Conservation (phyloP, 2,888 invertebrate species). For the Melanostoma mellinum region DNA sequence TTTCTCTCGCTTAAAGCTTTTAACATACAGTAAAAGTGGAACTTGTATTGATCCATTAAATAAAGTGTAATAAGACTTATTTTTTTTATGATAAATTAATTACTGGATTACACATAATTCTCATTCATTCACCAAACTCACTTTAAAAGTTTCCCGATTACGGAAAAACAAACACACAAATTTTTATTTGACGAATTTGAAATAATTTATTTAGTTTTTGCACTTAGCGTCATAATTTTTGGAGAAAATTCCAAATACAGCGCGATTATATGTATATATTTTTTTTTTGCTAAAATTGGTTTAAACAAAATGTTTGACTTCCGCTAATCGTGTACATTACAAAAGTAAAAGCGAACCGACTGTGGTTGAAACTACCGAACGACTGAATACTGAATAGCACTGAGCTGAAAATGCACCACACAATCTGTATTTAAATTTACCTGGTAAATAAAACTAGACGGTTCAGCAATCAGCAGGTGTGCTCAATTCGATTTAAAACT, state of each 20-base stretch:
- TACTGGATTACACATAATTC: conserved; percentile 11
- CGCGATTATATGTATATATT: conserved; percentile 2
- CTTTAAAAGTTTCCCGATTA: conserved; percentile 32
- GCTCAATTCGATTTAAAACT: conserved; percentile 46
- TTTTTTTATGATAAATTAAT: conserved; percentile 42
- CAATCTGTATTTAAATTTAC: not conserved
- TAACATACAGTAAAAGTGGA: conserved; percentile 18
- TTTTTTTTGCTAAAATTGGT: conserved; percentile 35
- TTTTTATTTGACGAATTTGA: too few species aligned
- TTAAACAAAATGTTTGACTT: conserved; percentile 39
- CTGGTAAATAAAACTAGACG: conserved; percentile 17
- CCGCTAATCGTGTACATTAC: conserved; percentile 36
- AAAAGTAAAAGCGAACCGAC: conserved; percentile 50
- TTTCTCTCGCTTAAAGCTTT: conserved; percentile 32
- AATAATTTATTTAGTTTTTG: too few species aligned
- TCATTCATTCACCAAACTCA: conserved; percentile 42
- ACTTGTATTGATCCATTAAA: conserved; percentile 2
- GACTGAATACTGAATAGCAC: conserved; percentile 33
- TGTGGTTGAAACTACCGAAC: conserved; percentile 57
- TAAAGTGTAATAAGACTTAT: conserved; percentile 12
- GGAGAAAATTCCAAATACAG: conserved; percentile 18
- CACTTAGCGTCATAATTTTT: not conserved
- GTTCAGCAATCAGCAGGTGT: conserved; percentile 48
- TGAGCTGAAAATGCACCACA: conserved; percentile 15
- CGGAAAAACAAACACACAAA: too few species aligned